These are phyloP conservation scores for Cassiopea xamachana DNA, from an alignment of 30 jellyfish, hydroid and myxozoan genomes.

Conservation along the genomic window DNA sequence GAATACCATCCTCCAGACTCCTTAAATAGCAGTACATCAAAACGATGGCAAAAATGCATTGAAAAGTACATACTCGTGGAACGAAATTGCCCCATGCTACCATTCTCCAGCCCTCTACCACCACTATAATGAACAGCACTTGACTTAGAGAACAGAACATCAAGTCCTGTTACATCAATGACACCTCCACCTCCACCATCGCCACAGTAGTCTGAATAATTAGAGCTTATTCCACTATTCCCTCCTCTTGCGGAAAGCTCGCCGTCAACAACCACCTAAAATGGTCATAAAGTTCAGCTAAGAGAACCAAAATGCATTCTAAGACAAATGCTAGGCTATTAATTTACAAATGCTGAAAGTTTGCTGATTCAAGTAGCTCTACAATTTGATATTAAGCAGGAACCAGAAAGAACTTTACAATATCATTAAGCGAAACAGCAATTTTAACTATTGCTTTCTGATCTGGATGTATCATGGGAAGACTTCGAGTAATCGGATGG, in stretches of 20 bases:
- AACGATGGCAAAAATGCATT: neutral
- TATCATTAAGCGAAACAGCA: too few relatives aligned
- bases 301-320: too few relatives aligned
- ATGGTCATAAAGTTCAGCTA: neutral
- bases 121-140: slow-evolving; percentile 46
- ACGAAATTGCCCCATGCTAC: slow-evolving; percentile 43
- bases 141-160: neutral
- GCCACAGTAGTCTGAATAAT: slow-evolving; percentile 71
- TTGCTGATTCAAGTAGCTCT: too few relatives aligned
- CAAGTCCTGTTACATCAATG: slow-evolving; percentile 33
- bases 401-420: too few relatives aligned
- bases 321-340: too few relatives aligned
- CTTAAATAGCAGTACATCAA: too few relatives aligned
- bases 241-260: slow-evolving; percentile 75
- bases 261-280: slow-evolving; percentile 54
- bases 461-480: too few relatives aligned
- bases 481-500: too few relatives aligned
- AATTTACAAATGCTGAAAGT: too few relatives aligned
- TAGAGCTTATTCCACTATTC: slow-evolving; percentile 53
- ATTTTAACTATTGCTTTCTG: too few relatives aligned
- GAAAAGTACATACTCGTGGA: neutral
- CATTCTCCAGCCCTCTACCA: slow-evolving; percentile 80
- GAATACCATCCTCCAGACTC: too few relatives aligned
- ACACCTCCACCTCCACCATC: slow-evolving; percentile 96
- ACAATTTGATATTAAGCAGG: too few relatives aligned